Percentiles rank a stretch among this genome's conserved stretches.
Conservation (phyloP, 2,797 vertebrate genomes). For the Darevskia nairensis region DNA sequence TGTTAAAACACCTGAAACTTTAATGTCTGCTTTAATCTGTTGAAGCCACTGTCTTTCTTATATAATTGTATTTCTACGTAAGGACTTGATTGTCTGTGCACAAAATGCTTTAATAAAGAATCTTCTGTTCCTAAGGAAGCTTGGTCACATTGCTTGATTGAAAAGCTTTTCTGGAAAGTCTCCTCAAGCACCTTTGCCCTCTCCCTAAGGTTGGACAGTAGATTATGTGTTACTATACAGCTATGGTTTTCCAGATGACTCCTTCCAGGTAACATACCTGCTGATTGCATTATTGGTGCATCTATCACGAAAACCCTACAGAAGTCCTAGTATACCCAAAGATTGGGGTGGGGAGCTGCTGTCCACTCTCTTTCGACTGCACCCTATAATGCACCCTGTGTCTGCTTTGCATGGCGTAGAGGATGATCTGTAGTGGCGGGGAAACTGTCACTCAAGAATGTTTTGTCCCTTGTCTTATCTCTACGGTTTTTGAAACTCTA, state of each 20-base stretch:
- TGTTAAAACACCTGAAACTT: constrained; percentile 53
- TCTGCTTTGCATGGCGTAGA: background rate
- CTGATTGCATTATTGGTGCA: background rate
- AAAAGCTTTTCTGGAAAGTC: background rate
- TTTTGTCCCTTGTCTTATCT: too few relatives aligned
- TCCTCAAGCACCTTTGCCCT: background rate
- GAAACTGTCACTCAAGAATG: too few relatives aligned
- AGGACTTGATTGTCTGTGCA: constrained; percentile 74
- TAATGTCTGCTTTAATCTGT: constrained; percentile 69
- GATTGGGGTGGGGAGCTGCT: background rate
- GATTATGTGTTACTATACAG: background rate
- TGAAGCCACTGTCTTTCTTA: constrained; percentile 73
- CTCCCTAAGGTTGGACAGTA: background rate
- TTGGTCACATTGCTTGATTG: constrained; percentile 63
- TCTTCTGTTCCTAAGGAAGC: constrained; percentile 78
- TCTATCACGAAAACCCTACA: background rate
- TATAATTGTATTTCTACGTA: constrained; percentile 72
- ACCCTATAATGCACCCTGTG: too few relatives aligned
- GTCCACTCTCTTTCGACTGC: too few relatives aligned
- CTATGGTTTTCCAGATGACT: background rate
- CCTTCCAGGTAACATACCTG: background rate
- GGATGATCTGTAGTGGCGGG: background rate
- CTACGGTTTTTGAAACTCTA: too few relatives aligned
- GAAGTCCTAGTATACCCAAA: background rate
- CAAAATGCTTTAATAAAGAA: constrained; percentile 79